These are phyloP conservation scores for Rhaphigaster nebulosa DNA, from an alignment of 2,888 invertebrate species.

Conservation along the genomic window DNA sequence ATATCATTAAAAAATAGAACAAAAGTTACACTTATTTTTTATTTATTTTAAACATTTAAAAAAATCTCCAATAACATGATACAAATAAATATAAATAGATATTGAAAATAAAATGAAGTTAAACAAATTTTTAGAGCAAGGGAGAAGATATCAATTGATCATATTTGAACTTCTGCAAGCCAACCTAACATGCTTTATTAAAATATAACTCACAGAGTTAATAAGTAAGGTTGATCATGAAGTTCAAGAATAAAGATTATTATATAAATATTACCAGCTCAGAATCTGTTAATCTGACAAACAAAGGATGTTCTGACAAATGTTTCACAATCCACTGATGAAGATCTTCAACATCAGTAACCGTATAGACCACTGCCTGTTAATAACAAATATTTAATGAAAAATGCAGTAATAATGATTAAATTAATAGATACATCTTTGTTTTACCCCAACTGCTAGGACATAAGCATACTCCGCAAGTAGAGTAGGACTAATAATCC, in stretches of 20 bases:
- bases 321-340: slow-evolving; percentile 98
- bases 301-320: slow-evolving; percentile 91
- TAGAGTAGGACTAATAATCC: slow-evolving; percentile 93
- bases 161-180: not conserved
- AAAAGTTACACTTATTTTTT: too few relatives aligned
- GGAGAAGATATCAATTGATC: too few relatives aligned
- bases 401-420: not conserved
- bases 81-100: not conserved
- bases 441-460: slow-evolving; percentile 82
- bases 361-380: slow-evolving; percentile 92
- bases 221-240: not conserved
- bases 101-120: not conserved
- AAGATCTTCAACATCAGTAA: slow-evolving; percentile 97
- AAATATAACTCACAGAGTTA: too few relatives aligned
- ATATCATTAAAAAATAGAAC: too few relatives aligned
- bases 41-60: too few relatives aligned
- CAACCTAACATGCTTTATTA: too few relatives aligned
- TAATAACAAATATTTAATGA: slow-evolving; percentile 62
- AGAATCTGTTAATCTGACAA: slow-evolving; percentile 80
- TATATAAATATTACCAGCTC: slow-evolving; percentile 76
- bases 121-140: too few relatives aligned
- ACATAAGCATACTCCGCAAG: slow-evolving; percentile 98
- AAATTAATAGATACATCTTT: not conserved
- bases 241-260: not conserved
- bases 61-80: too few relatives aligned